Conservation (phyloP, 1,140 invertebrate genomes). For the Drosophila virilis region DNA sequence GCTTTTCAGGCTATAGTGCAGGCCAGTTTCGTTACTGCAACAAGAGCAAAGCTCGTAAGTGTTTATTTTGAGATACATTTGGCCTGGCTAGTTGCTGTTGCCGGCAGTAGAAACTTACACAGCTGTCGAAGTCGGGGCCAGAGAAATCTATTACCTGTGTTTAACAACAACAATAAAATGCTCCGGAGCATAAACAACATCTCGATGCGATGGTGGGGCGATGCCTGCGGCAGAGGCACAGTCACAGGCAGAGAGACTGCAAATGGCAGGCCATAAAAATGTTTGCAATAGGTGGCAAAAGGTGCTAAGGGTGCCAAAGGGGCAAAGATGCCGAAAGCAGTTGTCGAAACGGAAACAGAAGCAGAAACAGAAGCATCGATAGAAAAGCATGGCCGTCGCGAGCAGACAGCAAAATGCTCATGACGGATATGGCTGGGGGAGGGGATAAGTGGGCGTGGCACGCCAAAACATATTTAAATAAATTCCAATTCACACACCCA, state of each 20-base stretch:
- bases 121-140: slow-evolving; percentile 20
- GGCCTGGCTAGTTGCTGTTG: slow-evolving; percentile 29
- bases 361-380: slow-evolving; percentile 12
- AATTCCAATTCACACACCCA: slow-evolving; percentile 68
- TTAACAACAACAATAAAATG: slow-evolving; percentile 77
- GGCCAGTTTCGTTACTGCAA: background rate
- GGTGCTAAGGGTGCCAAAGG: slow-evolving; percentile 41
- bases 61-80: slow-evolving; percentile 30
- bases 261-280: slow-evolving; percentile 79
- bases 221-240: background rate
- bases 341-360: slow-evolving; percentile 6
- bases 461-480: slow-evolving; percentile 75
- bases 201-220: background rate
- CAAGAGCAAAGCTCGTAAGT: background rate
- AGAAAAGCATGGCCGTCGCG: background rate
- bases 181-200: slow-evolving; percentile 53
- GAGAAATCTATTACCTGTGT: slow-evolving; percentile 75
- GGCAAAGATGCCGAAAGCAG: background rate
- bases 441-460: background rate
- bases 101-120: background rate
- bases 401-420: slow-evolving; percentile 5
- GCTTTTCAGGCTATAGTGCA: background rate
- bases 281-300: slow-evolving; percentile 58
- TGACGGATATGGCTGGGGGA: background rate
- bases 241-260: slow-evolving; percentile 50